Percentiles rank a stretch among this genome's conserved stretches.
Evolutionary conservation across 2,888 invertebrate genomes (phyloP).

Genomic region (Chesias legatella): DNA sequence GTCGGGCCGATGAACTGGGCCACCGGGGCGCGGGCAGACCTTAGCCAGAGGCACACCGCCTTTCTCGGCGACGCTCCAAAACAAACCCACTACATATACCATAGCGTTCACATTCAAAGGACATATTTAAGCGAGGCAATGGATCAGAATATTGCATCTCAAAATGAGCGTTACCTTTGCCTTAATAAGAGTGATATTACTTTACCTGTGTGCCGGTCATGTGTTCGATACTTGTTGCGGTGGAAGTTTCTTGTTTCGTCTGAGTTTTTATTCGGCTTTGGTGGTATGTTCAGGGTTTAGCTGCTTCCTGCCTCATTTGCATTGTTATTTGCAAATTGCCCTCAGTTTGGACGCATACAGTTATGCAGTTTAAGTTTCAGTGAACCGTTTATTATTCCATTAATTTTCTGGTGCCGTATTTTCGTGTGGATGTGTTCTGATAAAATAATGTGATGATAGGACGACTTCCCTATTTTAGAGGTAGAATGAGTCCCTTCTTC

Average conservation of each 20-base stretch:
- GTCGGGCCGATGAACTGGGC: conserved; percentile 55
- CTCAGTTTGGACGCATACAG: conserved; percentile 12
- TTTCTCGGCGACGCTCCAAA: conserved; percentile 14
- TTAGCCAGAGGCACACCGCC: conserved; percentile 17
- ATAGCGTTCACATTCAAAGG: conserved; percentile 8
- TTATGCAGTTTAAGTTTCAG: conserved; percentile 9
- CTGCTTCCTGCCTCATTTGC: conserved; percentile 9
- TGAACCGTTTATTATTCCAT: conserved; percentile 4
- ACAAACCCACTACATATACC: conserved; percentile 12
- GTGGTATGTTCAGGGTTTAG: conserved; percentile 12
- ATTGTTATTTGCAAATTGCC: conserved; percentile 17
- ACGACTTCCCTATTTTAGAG: no score
- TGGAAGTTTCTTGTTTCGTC: conserved; percentile 16
- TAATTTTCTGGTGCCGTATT: no score
- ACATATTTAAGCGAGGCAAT: not conserved
- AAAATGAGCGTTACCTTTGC: conserved; percentile 17
- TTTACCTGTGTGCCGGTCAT: conserved; percentile 15
- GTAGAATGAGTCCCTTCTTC: no score
- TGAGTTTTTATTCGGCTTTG: conserved; percentile 22
- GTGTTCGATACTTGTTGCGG: conserved; percentile 29
- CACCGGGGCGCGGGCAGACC: conserved; percentile 37
- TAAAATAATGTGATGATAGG: no score
- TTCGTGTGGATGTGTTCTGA: no score
- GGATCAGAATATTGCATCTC: conserved; percentile 7
- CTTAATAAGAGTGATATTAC: conserved; percentile 16